Evolutionary conservation across 2,797 vertebrate species (phyloP), one percentile per base, ranked within the genome.

Genomic region (Manis crassicaudata): DNA sequence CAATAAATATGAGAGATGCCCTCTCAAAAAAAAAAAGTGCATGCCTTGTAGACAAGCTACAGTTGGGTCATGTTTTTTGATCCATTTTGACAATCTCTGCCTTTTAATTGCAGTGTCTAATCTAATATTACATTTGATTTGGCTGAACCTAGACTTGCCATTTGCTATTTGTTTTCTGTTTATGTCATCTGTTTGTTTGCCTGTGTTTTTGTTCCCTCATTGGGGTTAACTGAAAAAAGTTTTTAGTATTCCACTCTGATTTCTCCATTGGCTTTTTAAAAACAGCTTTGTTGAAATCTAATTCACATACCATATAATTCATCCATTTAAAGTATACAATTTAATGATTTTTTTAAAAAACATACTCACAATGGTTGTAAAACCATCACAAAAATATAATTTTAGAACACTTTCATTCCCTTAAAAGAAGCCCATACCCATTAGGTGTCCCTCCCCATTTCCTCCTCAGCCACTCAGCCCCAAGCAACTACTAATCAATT

Each of bases 271-370:
- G 58, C 63, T 85, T 90, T 83, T 90, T 63, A 6, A 56, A 90
- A 85, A 94, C 9, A 67, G 32, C 25, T 89, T 58, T 89, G 76
- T 18, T 82, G 40, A 88, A 89, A 83, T 67, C 37, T 17, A 76
- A 76, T 75, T 83, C 68, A 76, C 3, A 37, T 75, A n/a, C 29
- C 75, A 80, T 43, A 81, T 8, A 73, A 73, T 81, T 88, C 50
- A 88, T 35, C 43, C 27, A 93, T 32, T 88, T 93, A 81, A 65
- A 88, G 68, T 56, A 56, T 56, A 67, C 56, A 93, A 81, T 65
- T 65, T 58, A 65, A 56, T 73, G 65, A 60, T 83, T 63, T 75
- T 27, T 25, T 62, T 43, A 43, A 46, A 46, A 46, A 67, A 23
- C 32, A 46, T 5, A 79, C 46, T 68, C 40, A 58, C 4, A 68